A percentile compares a stretch with the other conserved stretches of the same genome.
Evolutionary conservation across 2,888 invertebrate species (phyloP).

Genomic region (Pocota personata): DNA sequence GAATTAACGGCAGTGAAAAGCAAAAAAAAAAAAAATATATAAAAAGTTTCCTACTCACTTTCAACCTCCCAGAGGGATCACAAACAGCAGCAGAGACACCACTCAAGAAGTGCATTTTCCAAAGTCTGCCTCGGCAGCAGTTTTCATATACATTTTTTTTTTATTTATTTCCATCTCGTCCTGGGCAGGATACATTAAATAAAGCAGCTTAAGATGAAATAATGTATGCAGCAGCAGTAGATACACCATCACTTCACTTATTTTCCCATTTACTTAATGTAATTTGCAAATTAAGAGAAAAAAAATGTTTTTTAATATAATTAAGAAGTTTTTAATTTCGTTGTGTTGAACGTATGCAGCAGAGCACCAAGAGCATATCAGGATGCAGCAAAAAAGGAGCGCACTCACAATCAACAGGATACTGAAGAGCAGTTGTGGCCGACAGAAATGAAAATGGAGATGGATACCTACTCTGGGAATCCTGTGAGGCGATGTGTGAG

Average conservation of each 20-base stretch:
- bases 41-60: slow-evolving; percentile 32
- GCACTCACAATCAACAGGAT: slow-evolving; percentile 65
- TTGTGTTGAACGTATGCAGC: slow-evolving; percentile 57
- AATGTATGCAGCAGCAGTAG: slow-evolving; percentile 56
- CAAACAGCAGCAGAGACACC: slow-evolving; percentile 61
- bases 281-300: slow-evolving; percentile 71
- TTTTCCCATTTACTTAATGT: slow-evolving; percentile 72
- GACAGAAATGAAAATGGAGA: background rate
- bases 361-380: background rate
- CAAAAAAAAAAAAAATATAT: slow-evolving; percentile 30
- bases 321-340: slow-evolving; percentile 71
- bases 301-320: slow-evolving; percentile 68
- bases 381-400: background rate
- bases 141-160: background rate
- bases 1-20: slow-evolving; percentile 50
- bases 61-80: slow-evolving; percentile 28
- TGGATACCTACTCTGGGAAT: slow-evolving; percentile 16
- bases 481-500: slow-evolving; percentile 43
- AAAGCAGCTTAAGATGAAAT: slow-evolving; percentile 62
- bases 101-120: slow-evolving; percentile 70
- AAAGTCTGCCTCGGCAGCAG: slow-evolving; percentile 49
- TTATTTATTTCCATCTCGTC: background rate
- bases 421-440: slow-evolving; percentile 15
- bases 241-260: slow-evolving; percentile 69
- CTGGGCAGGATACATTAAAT: slow-evolving; percentile 53